Base-by-base conservation (phyloP, 2,888 invertebrate genomes). In the Halictus quadricinctus region DNA sequence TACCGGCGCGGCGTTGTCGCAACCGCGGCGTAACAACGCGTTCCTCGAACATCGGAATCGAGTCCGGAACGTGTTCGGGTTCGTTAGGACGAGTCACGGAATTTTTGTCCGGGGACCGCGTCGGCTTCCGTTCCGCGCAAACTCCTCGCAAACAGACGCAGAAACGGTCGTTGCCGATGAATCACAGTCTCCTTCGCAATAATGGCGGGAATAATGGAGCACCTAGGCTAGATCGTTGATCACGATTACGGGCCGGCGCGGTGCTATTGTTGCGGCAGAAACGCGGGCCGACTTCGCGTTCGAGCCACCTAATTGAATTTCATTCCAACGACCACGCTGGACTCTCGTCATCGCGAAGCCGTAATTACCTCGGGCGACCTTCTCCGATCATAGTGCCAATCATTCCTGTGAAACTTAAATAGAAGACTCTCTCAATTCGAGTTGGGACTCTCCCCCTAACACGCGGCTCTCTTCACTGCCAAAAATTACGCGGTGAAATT, bases 181-280 rank as follows among this genome's bases (percentile, higher is more conserved):
- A 89, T 89, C 88, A 89, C 86, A 29, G 81, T 83, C 83, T 86
- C 86, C 89, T 89, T 89, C 89, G 88, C 88, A 89, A 89, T 88
- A 84, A 69, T 77, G 79, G 82, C 80, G 80, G 88, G 86, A 84
- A 88, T 89, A 79, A 88, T 86, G 85, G 89, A 79, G 81, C 86
- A 86, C 81, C 80, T 41, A 69, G 66, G 78, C 15, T 58, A 83
- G 88, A 88, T 88, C 86, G 88, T 88, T 88, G 79, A 78, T 89
- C 85, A 77, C 89, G 89, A 88, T 88, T 88, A 79, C 79, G 48
- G 29, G 29, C 29, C 29, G 29, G 29, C 29, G 79, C 69, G 36
- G 58, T 66, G 69, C 64, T 72, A 85, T 66, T 69, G 66, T 69
- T 69, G 66, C 66, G 50, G 64, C 54, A 85, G 81, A 81, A 81